These are phyloP conservation scores for Psix sp. DNA, from an alignment of 1,140 invertebrate species.

Conservation along the genomic window DNA sequence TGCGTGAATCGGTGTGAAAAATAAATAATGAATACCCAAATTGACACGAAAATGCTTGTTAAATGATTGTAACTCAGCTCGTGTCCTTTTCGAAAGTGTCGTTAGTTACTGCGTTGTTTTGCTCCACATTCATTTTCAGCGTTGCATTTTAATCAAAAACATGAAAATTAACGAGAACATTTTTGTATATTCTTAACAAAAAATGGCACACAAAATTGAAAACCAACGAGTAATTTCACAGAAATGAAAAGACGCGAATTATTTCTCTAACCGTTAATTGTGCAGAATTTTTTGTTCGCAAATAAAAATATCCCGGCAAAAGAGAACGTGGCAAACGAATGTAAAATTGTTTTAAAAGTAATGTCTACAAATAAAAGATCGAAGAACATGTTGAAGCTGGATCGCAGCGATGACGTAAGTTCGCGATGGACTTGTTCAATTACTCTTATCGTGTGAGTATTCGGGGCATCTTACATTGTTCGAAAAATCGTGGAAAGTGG, in stretches of 20 bases:
- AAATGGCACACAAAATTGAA: constrained; percentile 17
- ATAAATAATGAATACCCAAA: no score
- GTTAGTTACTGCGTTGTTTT: neutral
- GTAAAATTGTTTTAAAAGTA: no score
- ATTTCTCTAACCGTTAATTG: no score
- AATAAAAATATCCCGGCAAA: no score
- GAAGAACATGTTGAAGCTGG: no score
- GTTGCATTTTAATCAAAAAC: constrained; percentile 12
- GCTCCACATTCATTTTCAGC: neutral
- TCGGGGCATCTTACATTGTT: constrained; percentile 6
- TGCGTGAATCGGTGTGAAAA: no score
- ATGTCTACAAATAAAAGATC: no score
- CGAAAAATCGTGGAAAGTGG: constrained; percentile 20
- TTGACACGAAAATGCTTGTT: no score
- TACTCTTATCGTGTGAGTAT: constrained; percentile 18
- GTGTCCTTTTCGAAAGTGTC: no score
- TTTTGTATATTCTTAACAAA: constrained; percentile 10
- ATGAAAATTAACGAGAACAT: constrained; percentile 14
- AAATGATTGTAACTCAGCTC: no score
- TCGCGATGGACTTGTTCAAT: constrained; percentile 11
- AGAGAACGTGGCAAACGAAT: no score
- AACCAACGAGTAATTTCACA: constrained; percentile 5
- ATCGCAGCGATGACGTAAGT: constrained; percentile 15
- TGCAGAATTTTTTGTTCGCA: no score
- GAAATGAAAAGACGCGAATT: constrained; percentile 13